Percentiles rank a stretch among this genome's conserved stretches.
Conservation (phyloP, 2,797 vertebrate genomes). For the Furcifer pardalis region DNA sequence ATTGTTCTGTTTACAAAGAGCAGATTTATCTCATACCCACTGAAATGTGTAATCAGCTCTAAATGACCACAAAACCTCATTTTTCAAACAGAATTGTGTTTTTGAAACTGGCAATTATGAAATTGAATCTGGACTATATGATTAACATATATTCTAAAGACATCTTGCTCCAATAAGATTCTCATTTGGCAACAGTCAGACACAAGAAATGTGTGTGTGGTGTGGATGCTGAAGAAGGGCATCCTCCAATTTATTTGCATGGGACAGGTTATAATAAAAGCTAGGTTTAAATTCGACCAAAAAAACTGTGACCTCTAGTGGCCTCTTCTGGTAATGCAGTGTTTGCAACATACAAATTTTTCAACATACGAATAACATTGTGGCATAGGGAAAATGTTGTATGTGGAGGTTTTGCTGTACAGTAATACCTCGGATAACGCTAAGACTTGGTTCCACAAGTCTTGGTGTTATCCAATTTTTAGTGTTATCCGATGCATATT, state of each 20-base stretch:
- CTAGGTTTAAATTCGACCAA: too few species aligned
- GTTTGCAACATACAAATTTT: too few species aligned
- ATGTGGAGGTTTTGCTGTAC: too few species aligned
- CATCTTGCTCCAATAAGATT: conserved; percentile 31
- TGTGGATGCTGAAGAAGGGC: conserved; percentile 22
- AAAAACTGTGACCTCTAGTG: too few species aligned
- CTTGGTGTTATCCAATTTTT: too few species aligned
- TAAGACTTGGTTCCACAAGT: too few species aligned
- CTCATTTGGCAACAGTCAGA: conserved; percentile 1
- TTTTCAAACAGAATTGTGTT: conserved; percentile 29
- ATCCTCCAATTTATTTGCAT: not conserved
- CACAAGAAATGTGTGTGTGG: not conserved
- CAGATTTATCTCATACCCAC: conserved; percentile 49
- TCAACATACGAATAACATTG: too few species aligned
- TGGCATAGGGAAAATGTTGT: too few species aligned
- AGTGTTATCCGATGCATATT: too few species aligned
- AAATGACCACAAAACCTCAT: conserved; percentile 43
- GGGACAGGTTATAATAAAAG: conserved; percentile 29
- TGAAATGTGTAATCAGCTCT: conserved; percentile 41
- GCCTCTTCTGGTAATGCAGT: too few species aligned
- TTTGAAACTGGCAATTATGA: conserved; percentile 1
- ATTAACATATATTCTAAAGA: conserved; percentile 41
- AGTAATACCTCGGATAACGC: too few species aligned
- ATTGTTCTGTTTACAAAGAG: conserved; percentile 52
- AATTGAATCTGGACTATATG: conserved; percentile 8